A percentile compares a stretch with the other conserved stretches of the same genome.
Conservation (phyloP, 2,888 invertebrate species). For the Ophion slaviceki region DNA sequence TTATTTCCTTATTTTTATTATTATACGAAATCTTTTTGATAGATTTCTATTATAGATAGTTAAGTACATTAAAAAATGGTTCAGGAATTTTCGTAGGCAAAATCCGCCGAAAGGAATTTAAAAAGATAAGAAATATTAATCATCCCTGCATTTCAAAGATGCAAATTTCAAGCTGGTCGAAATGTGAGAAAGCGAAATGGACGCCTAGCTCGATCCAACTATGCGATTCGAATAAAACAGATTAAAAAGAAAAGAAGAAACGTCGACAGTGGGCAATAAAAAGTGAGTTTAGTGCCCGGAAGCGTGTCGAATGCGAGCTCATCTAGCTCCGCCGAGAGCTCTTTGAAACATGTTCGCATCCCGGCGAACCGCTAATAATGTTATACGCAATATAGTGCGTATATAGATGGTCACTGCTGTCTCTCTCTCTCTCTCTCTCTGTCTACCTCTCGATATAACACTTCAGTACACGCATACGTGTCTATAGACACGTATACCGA, state of each 20-base stretch:
- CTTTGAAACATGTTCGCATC: slow-evolving; percentile 45
- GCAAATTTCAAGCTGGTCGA: too few relatives aligned
- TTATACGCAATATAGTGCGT: slow-evolving; percentile 32
- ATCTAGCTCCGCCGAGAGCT: slow-evolving; percentile 46
- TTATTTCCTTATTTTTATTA: too few relatives aligned
- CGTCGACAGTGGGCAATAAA: slow-evolving; percentile 16
- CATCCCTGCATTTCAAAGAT: too few relatives aligned
- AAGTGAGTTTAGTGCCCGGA: slow-evolving; percentile 48
- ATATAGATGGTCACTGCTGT: slow-evolving; percentile 24
- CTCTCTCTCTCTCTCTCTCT: background rate
- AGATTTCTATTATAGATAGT: too few relatives aligned
- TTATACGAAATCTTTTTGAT: too few relatives aligned
- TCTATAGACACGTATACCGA: background rate
- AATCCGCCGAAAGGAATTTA: too few relatives aligned
- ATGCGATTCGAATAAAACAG: slow-evolving; percentile 32
- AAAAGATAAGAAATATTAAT: too few relatives aligned
- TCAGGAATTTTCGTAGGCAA: too few relatives aligned
- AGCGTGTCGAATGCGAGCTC: slow-evolving; percentile 60
- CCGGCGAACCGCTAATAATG: slow-evolving; percentile 47
- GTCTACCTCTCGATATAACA: background rate
- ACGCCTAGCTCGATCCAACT: background rate
- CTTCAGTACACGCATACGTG: background rate
- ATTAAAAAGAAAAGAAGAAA: slow-evolving; percentile 14
- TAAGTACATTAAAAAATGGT: too few relatives aligned
- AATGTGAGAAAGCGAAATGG: background rate